These are phyloP conservation scores for Rissa tridactyla DNA, from an alignment of 2,113 vertebrate species.

Conservation along the genomic window DNA sequence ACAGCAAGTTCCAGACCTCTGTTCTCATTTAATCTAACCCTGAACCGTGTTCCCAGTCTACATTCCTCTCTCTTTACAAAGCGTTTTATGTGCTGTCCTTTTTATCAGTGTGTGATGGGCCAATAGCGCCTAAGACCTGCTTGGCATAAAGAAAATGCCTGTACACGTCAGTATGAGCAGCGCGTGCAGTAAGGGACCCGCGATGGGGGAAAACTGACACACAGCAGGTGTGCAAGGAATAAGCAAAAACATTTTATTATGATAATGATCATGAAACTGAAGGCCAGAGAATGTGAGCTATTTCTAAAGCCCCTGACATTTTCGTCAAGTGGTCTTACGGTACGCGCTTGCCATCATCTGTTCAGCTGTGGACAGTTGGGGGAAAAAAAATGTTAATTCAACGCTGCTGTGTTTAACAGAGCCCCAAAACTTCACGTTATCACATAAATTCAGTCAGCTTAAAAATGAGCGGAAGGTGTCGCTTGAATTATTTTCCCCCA, in stretches of 20 bases:
- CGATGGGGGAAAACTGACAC: constrained; percentile 36
- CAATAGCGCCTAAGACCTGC: background rate
- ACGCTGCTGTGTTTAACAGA: background rate
- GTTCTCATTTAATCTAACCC: constrained; percentile 14
- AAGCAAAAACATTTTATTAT: constrained; percentile 35
- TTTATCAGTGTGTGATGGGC: background rate
- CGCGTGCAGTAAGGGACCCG: background rate
- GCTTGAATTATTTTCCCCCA: background rate
- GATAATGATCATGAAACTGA: constrained; percentile 64
- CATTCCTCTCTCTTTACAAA: constrained; percentile 1
- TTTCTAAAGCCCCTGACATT: constrained; percentile 33
- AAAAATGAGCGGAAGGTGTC: background rate
- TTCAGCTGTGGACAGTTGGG: background rate
- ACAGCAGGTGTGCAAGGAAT: constrained; percentile 58
- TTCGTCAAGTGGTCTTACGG: background rate
- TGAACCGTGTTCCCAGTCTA: background rate
- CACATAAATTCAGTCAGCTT: background rate
- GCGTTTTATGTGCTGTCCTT: background rate
- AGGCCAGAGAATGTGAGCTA: constrained; percentile 53
- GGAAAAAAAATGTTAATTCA: background rate
- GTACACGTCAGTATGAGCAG: background rate
- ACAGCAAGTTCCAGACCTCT: background rate
- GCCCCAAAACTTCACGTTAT: background rate
- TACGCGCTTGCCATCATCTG: constrained; percentile 29
- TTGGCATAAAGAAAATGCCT: background rate